A percentile compares a stretch with the other conserved stretches of the same genome.
Conservation (phyloP, 2,113 vertebrate genomes). For the Anoplopoma fimbria region DNA sequence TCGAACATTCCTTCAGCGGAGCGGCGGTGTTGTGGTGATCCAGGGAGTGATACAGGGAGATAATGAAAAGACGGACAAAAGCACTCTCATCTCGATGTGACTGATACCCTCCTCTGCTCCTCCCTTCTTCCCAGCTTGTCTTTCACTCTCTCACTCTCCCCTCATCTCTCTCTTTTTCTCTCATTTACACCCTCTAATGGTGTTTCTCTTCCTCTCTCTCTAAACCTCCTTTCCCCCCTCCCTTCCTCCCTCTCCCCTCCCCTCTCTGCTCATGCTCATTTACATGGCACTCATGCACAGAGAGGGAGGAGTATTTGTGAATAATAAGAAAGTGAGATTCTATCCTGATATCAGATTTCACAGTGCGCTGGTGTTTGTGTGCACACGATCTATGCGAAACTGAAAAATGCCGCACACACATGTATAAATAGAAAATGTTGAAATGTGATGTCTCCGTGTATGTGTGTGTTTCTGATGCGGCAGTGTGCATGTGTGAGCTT, state of each 20-base stretch:
- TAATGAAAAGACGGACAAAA: conserved; percentile 89
- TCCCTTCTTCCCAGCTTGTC: conserved; percentile 59
- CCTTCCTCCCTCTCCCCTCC: conserved; percentile 37
- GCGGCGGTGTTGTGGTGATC: conserved; percentile 83
- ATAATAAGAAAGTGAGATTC: conserved; percentile 83
- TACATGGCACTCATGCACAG: conserved; percentile 85
- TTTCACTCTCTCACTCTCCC: conserved; percentile 53
- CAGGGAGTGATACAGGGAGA: conserved; percentile 86
- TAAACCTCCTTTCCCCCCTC: conserved; percentile 51
- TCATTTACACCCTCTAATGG: conserved; percentile 72
- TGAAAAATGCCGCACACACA: conserved; percentile 58
- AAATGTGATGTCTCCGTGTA: conserved; percentile 64
- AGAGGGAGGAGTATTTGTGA: conserved; percentile 82
- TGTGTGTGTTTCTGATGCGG: conserved; percentile 85
- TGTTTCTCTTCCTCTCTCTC: conserved; percentile 68
- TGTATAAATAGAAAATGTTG: conserved; percentile 77
- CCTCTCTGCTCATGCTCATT: conserved; percentile 81
- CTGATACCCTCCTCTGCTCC: conserved; percentile 81
- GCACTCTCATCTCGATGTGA: conserved; percentile 85
- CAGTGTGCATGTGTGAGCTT: conserved; percentile 89
- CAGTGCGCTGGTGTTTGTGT: conserved; percentile 64
- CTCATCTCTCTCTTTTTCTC: conserved; percentile 64
- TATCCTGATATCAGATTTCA: conserved; percentile 70
- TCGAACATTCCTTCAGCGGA: conserved; percentile 84
- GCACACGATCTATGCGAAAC: conserved; percentile 61